Evolutionary conservation across 2,113 vertebrate species (phyloP).

Genomic region (Vombatus ursinus): DNA sequence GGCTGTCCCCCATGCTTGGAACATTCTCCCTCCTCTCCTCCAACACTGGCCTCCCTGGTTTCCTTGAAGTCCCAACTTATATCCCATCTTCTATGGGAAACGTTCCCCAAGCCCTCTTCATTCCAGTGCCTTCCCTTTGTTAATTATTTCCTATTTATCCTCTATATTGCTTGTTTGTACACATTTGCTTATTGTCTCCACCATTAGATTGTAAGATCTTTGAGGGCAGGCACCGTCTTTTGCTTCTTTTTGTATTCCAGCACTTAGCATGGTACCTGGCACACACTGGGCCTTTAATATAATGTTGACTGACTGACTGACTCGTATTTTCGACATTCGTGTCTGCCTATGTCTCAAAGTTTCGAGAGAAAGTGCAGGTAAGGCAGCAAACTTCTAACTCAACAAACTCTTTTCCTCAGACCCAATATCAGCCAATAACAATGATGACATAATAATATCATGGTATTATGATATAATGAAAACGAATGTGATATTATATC

Average conservation of each 20-base stretch:
- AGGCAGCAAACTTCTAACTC: not conserved
- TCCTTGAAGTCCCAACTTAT: not conserved
- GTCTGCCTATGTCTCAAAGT: not conserved
- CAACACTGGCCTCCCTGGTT: not conserved
- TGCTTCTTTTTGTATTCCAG: not conserved
- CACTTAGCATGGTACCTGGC: not conserved
- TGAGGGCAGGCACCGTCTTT: not conserved
- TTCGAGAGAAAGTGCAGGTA: conserved; percentile 13
- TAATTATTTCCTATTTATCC: not conserved
- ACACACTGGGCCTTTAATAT: not conserved
- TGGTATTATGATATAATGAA: too few species aligned
- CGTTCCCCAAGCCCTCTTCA: not conserved
- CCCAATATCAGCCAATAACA: not conserved
- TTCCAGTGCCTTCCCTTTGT: not conserved
- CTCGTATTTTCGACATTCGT: not conserved
- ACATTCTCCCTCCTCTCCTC: not conserved
- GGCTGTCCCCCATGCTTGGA: too few species aligned
- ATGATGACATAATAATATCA: not conserved
- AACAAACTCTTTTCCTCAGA: not conserved
- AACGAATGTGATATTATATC: not conserved
- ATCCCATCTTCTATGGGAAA: not conserved
- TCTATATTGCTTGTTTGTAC: not conserved
- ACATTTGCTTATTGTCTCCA: not conserved
- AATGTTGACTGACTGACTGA: not conserved
- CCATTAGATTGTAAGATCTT: not conserved